Percentiles rank a stretch among this genome's conserved stretches.
Evolutionary conservation across 2,888 invertebrate genomes (phyloP).

Genomic region (Drosophila lutescens): DNA sequence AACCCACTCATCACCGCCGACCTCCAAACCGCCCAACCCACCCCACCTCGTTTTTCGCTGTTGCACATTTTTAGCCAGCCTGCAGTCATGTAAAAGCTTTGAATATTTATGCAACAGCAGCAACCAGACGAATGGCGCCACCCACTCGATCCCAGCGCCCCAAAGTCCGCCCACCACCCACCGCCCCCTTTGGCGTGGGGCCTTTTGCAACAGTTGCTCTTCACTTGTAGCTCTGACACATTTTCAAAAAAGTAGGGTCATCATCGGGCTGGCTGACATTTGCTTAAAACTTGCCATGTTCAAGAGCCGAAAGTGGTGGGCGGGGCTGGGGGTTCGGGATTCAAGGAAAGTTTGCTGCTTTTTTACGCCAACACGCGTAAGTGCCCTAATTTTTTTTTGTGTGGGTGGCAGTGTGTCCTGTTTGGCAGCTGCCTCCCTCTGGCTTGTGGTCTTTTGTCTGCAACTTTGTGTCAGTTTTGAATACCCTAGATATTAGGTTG

Average conservation of each 20-base stretch:
- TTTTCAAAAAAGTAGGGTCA: slow-evolving; percentile 77
- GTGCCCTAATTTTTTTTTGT: slow-evolving; percentile 71
- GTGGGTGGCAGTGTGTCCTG: slow-evolving; percentile 41
- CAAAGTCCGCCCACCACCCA: background rate
- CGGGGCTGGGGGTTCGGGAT: slow-evolving; percentile 6
- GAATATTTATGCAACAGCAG: slow-evolving; percentile 74
- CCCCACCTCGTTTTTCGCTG: slow-evolving; percentile 40
- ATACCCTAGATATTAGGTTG: slow-evolving; percentile 17
- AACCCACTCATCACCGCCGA: slow-evolving; percentile 33
- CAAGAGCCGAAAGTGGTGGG: slow-evolving; percentile 9
- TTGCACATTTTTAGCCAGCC: slow-evolving; percentile 79
- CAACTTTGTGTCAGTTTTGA: slow-evolving; percentile 36
- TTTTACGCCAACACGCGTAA: slow-evolving; percentile 77
- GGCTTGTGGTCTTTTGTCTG: slow-evolving; percentile 37
- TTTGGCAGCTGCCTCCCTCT: slow-evolving; percentile 11
- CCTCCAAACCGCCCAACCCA: slow-evolving; percentile 2
- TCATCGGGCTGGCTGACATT: slow-evolving; percentile 74
- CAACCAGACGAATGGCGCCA: slow-evolving; percentile 40
- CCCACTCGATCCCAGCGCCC: slow-evolving; percentile 11
- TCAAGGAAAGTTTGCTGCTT: slow-evolving; percentile 67
- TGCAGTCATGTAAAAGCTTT: slow-evolving; percentile 78
- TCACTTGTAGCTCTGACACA: slow-evolving; percentile 79
- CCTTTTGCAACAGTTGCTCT: slow-evolving; percentile 74
- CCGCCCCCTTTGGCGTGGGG: slow-evolving; percentile 5
- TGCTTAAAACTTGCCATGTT: slow-evolving; percentile 68